These are phyloP conservation scores for Monarcha castaneiventris DNA, from an alignment of 2,113 vertebrate genomes.

Conservation along the genomic window DNA sequence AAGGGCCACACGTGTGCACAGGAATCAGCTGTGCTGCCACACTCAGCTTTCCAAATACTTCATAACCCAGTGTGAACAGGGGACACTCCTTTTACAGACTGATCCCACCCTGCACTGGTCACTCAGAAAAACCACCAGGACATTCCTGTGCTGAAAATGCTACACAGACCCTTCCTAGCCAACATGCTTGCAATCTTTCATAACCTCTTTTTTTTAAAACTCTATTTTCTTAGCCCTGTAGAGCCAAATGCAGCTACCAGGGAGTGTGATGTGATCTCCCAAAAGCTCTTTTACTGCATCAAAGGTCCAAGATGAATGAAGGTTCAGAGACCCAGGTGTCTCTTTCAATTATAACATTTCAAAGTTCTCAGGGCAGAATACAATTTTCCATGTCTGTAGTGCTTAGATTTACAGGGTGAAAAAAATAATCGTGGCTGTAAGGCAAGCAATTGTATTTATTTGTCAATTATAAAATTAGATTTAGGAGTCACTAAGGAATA, in stretches of 20 bases:
- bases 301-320: neutral
- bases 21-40: neutral
- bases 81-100: neutral
- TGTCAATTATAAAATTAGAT: constrained; percentile 16
- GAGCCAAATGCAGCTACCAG: neutral
- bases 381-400: neutral
- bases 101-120: neutral
- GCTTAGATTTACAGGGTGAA: neutral
- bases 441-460: constrained; percentile 21
- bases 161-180: neutral
- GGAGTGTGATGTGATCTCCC: neutral
- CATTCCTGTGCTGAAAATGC: neutral
- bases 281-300: neutral
- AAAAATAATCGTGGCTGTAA: neutral
- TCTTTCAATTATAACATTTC: neutral
- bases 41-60: neutral
- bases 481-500: neutral
- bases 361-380: neutral
- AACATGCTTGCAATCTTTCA: neutral
- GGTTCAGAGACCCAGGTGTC: neutral
- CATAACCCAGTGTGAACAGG: neutral
- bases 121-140: neutral
- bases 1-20: neutral
- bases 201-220: neutral
- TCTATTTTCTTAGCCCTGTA: neutral